Conservation (phyloP, 2,888 invertebrate genomes). For the Leptinotarsa haldemani region DNA sequence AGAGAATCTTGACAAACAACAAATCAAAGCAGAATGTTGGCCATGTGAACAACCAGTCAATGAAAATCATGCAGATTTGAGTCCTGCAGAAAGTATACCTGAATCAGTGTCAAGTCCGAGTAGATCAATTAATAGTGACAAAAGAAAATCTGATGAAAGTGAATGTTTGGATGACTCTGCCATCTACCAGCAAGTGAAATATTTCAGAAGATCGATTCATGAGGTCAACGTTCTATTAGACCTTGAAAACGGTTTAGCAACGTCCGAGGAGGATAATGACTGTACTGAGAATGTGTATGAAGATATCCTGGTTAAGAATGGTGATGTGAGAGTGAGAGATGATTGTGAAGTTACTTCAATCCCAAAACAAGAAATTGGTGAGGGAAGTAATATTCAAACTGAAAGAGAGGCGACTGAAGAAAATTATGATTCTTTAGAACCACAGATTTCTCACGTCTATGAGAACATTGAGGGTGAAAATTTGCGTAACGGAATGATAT, state of each 20-base stretch:
- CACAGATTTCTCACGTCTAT: slow-evolving; percentile 56
- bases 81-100: slow-evolving; percentile 47
- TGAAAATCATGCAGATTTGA: slow-evolving; percentile 59
- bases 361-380: slow-evolving; percentile 40
- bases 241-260: slow-evolving; percentile 53
- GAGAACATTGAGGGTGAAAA: slow-evolving; percentile 59
- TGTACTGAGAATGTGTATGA: slow-evolving; percentile 35
- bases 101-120: slow-evolving; percentile 41
- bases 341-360: slow-evolving; percentile 25
- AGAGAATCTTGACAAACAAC: slow-evolving; percentile 44
- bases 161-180: slow-evolving; percentile 63
- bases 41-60: slow-evolving; percentile 40
- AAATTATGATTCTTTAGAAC: slow-evolving; percentile 59
- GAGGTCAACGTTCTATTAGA: slow-evolving; percentile 76
- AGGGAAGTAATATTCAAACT: slow-evolving; percentile 24
- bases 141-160: slow-evolving; percentile 60
- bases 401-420: slow-evolving; percentile 41
- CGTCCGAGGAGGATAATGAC: slow-evolving; percentile 19
- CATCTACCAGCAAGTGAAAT: slow-evolving; percentile 82
- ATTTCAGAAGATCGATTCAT: slow-evolving; percentile 78
- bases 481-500: slow-evolving; percentile 36
- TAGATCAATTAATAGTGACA: slow-evolving; percentile 53
- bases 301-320: slow-evolving; percentile 29
- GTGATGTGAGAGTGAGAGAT: slow-evolving; percentile 23
- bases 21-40: slow-evolving; percentile 40